Percentiles rank a stretch among this genome's conserved stretches.
phyloP scores from a whole-genome alignment of 2,888 invertebrate genomes.

The Idaea dimidiata region DNA sequence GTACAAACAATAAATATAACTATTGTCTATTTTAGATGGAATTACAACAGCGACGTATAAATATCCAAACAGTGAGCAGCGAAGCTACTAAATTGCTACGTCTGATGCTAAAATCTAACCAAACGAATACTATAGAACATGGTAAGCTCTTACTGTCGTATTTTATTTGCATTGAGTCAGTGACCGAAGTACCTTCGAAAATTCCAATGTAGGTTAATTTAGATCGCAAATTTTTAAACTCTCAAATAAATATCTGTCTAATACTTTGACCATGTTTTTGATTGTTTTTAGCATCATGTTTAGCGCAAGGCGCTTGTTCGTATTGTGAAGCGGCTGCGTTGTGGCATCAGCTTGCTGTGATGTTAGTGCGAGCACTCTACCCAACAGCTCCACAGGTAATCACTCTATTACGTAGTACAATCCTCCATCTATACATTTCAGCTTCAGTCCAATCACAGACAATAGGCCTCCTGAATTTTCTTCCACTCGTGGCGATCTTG shows the following conservation, averaged over 20 bases:
- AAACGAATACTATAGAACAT: constrained; percentile 67
- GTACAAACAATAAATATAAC: background rate
- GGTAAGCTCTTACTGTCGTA: constrained; percentile 39
- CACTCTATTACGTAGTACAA: background rate
- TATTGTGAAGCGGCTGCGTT: constrained; percentile 96
- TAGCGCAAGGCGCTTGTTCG: constrained; percentile 86
- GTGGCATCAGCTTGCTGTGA: constrained; percentile 95
- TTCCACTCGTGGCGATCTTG: no score
- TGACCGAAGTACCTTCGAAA: background rate
- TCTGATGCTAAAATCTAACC: constrained; percentile 70
- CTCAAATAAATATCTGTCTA: background rate
- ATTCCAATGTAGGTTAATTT: no score
- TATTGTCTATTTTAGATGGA: constrained; percentile 52
- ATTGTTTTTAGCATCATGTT: constrained; percentile 47
- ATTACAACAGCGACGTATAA: constrained; percentile 65
- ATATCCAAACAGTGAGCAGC: constrained; percentile 67
- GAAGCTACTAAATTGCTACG: constrained; percentile 67
- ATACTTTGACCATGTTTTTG: background rate
- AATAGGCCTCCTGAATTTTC: no score
- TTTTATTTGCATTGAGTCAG: background rate
- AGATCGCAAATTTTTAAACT: no score
- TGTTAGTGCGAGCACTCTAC: constrained; percentile 89
- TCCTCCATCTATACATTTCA: no score
- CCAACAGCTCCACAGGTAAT: constrained; percentile 77
- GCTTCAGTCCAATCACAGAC: no score